Percentiles rank a stretch among this genome's conserved stretches.
Evolutionary conservation across 1,140 invertebrate genomes (phyloP).

Genomic region (Ostrea edulis): DNA sequence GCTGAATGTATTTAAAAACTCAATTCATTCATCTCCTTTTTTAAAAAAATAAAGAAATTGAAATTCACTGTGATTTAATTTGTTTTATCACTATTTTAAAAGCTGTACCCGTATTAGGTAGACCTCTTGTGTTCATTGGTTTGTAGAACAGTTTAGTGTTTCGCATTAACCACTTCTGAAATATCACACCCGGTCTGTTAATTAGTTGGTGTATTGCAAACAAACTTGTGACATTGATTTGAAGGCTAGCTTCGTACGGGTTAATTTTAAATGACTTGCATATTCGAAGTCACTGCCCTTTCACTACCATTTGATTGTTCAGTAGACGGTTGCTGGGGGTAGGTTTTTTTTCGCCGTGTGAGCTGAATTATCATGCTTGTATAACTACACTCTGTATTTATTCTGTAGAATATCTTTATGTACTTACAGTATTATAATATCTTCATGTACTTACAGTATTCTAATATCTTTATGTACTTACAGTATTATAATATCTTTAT

Average conservation of each 20-base stretch:
- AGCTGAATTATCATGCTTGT: background rate
- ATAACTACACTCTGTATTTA: too few relatives aligned
- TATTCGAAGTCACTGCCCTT: background rate
- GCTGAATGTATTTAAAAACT: background rate
- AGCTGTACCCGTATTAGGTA: background rate
- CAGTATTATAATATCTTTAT: too few relatives aligned
- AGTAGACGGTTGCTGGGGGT: background rate
- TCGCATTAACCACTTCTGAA: background rate
- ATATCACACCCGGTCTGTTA: background rate
- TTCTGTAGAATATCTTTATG: too few relatives aligned
- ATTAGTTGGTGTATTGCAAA: background rate
- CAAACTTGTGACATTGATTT: too few relatives aligned
- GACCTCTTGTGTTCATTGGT: background rate
- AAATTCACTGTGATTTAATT: constrained; percentile 3
- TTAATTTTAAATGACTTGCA: background rate
- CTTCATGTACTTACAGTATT: too few relatives aligned
- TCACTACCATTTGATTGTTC: background rate
- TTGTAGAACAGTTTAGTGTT: background rate
- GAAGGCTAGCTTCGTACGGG: background rate
- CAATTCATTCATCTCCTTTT: background rate
- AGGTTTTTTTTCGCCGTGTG: background rate
- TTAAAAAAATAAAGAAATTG: background rate
- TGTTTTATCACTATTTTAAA: background rate
- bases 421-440: too few relatives aligned
- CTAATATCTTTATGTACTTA: too few relatives aligned